Evolutionary conservation across 2,797 vertebrate genomes (phyloP), one percentile per base, ranked within the genome.

Genomic region (Acrossocheilus fasciatus): DNA sequence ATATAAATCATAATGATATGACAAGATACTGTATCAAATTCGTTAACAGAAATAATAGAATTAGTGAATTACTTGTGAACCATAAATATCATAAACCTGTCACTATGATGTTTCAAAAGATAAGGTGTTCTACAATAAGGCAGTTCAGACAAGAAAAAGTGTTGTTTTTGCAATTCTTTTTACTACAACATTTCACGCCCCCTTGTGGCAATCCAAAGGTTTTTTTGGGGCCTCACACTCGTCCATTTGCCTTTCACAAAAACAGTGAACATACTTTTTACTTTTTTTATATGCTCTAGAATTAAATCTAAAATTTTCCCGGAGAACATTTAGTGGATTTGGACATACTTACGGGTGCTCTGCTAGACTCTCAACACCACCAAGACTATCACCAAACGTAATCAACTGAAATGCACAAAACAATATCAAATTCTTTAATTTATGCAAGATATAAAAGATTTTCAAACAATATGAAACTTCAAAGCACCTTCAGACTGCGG

Each of bases 361-460:
- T 79, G 96, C 98, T 89, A 99, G 95, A 94, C 98, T 99, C 92
- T 99, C 98, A 1, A 95, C 98, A 39, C 97, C 98, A 15, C 98
- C 98, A 39, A 99, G 95, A 90, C 98, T 99, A 93, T 97, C 97
- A 20, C 97, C 97, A 76, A 99, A 87, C 0, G 92, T 18, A 91
- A 99, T 97, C 64, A 98, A 23, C 98, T 99, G 69, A 0, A 83
- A 93, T 36, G 10, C 34, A 23, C 81, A 88, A 68, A 41, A 82
- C 7, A 68, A 36, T 36, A 66, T 20, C 30, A 0, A 68, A 6
- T 23, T 26, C 0, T 43, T 18, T 57, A 43, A 47, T 20, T 30
- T 18, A 45, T 39, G 11, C 23, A 39, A 7, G 0, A 39, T n/a
- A 34, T 4, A 17, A 83, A 83, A 17, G 0, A n/a, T 64, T 74